phyloP scores from a whole-genome alignment of 2,888 invertebrate species.

The Dolichopus griseipennis region DNA sequence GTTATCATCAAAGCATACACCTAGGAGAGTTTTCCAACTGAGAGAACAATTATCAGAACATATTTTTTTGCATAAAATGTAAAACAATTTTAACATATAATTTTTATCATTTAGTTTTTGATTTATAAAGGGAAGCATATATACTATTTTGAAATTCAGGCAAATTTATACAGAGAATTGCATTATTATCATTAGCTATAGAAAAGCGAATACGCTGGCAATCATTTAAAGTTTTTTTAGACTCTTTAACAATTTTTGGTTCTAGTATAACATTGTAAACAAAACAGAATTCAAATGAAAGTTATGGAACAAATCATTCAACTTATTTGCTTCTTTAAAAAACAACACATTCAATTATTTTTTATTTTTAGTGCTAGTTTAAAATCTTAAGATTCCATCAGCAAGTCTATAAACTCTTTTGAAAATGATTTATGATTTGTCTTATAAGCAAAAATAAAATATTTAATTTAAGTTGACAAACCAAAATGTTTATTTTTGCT shows the following conservation, averaged over 20 bases:
- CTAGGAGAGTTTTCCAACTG: too few species aligned
- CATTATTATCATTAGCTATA: conserved; percentile 61
- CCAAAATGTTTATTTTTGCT: conserved; percentile 33
- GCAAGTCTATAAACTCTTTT: conserved; percentile 27
- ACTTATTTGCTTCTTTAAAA: not conserved
- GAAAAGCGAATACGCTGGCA: conserved; percentile 51
- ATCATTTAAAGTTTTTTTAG: conserved; percentile 45
- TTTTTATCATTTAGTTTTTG: too few species aligned
- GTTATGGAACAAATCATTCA: not conserved
- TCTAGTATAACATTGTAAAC: conserved; percentile 19
- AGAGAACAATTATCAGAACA: too few species aligned
- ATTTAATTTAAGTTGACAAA: conserved; percentile 24
- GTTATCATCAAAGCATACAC: too few species aligned
- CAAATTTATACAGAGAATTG: conserved; percentile 57
- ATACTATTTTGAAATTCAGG: conserved; percentile 60
- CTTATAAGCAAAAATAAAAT: conserved; percentile 28
- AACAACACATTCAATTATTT: conserved; percentile 25
- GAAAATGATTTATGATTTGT: conserved; percentile 29
- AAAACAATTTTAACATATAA: too few species aligned
- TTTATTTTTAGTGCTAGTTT: conserved; percentile 5
- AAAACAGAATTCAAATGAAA: conserved; percentile 21
- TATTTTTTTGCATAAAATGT: too few species aligned
- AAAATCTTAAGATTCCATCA: conserved; percentile 16
- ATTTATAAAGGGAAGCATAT: too few species aligned
- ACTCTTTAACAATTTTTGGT: conserved; percentile 29